These are phyloP conservation scores for Bettongia penicillata DNA, from an alignment of 2,113 vertebrate genomes.

Conservation along the genomic window DNA sequence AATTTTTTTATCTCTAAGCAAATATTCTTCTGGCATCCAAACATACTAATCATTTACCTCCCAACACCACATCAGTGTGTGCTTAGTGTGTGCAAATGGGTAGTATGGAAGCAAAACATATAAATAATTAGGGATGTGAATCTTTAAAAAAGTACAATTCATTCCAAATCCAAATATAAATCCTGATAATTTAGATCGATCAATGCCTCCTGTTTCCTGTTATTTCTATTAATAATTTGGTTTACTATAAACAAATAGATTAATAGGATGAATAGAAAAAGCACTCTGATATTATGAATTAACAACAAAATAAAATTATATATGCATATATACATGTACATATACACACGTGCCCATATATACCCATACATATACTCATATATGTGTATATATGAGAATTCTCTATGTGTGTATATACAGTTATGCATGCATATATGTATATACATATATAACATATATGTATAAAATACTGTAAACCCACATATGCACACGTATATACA, in stretches of 20 bases:
- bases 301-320: not conserved
- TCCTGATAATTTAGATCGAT: not conserved
- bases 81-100: constrained; percentile 24
- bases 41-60: not conserved
- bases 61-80: not conserved
- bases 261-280: constrained; percentile 37
- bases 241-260: constrained; percentile 21
- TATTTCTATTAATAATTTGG: constrained; percentile 11
- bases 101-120: constrained; percentile 20
- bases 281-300: not conserved
- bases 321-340: too few species aligned
- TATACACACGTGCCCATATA: too few species aligned
- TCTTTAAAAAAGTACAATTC: not conserved
- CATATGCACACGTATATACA: too few species aligned
- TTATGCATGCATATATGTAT: too few species aligned
- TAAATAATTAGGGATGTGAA: constrained; percentile 20
- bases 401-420: too few species aligned
- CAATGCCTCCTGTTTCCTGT: not conserved
- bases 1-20: not conserved
- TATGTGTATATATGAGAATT: too few species aligned
- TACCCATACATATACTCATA: too few species aligned
- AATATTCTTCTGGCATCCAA: not conserved
- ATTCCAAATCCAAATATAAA: constrained; percentile 22
- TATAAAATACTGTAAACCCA: too few species aligned
- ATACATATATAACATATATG: too few species aligned